These are phyloP conservation scores for Popillia japonica DNA, from an alignment of 1,140 invertebrate genomes.

Conservation along the genomic window DNA sequence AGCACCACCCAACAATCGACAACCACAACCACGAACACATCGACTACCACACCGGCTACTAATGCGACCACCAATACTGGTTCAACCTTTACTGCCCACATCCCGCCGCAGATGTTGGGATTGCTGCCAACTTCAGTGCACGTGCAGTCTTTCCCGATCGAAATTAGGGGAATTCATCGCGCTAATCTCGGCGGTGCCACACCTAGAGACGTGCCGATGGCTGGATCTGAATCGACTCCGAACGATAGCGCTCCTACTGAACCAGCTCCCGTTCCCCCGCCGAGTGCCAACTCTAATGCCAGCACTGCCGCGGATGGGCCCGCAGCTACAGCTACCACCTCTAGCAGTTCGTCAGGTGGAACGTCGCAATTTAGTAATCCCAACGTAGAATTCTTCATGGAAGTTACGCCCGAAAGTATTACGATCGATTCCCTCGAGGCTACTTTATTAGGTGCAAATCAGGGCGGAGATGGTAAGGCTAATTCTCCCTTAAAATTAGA, in stretches of 20 bases:
- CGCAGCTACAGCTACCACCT: background rate
- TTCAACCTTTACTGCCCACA: slow-evolving; percentile 25
- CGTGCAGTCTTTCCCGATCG: slow-evolving; percentile 54
- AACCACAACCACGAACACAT: slow-evolving; percentile 45
- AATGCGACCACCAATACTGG: slow-evolving; percentile 40
- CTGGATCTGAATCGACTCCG: background rate
- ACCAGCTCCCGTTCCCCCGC: background rate
- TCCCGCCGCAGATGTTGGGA: slow-evolving; percentile 39
- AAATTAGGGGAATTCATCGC: slow-evolving; percentile 44
- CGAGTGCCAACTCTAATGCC: slow-evolving; percentile 30
- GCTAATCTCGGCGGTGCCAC: background rate
- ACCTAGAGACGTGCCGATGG: slow-evolving; percentile 6
- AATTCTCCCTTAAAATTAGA: background rate
- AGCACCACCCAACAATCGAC: slow-evolving; percentile 45
- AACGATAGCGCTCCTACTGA: background rate
- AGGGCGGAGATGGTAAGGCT: slow-evolving; percentile 53
- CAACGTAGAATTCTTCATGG: slow-evolving; percentile 73
- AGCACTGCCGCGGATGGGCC: background rate
- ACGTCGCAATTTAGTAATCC: slow-evolving; percentile 53
- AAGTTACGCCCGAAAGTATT: slow-evolving; percentile 71
- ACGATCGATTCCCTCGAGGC: slow-evolving; percentile 65
- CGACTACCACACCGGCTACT: slow-evolving; percentile 47
- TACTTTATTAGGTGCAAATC: slow-evolving; percentile 48
- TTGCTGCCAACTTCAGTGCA: slow-evolving; percentile 49
- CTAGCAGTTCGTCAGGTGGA: slow-evolving; percentile 8